Base-by-base conservation (phyloP, 1,140 invertebrate genomes). In the Ceratina calcarata region DNA sequence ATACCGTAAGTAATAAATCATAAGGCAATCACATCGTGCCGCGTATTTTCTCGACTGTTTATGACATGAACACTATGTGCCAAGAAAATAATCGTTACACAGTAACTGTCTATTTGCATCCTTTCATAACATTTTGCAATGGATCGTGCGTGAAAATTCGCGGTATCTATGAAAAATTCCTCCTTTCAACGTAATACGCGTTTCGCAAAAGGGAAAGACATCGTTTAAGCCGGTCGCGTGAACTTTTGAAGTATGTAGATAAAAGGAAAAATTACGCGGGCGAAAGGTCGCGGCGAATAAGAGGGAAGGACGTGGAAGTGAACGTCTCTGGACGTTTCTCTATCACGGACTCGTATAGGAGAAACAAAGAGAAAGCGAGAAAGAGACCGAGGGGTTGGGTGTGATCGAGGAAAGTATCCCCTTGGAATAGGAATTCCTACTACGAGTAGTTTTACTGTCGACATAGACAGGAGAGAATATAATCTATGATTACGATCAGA, bases 161-260 rank as follows among this genome's bases (percentile, higher is more conserved):
- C 0, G 12, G 62, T 58, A 55, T 55, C 53, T 37, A 32, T 8
- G 60, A 64, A 64, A 72, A 71, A 71, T 62, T 71, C 49, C 68
- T 61, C 51, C 69, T 37, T 49, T 49, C 78, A 20, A 18, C 20
- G 53, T 51, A 20, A 57, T 84, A 45, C 37, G 37, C 78, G 81
- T 84, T 85, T 84, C 74, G 83, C 20, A 78, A 84, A 84, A 53
- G 78, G 65, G 65, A 84, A 77, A 84, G 78, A 84, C 55, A 60
- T 49, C 20, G 55, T 45, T 72, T 18, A 70, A 20, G 32, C 66
- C 32, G 37, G 58, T 61, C 83, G 57, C 68, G 73, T 85, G 82
- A 85, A 81, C 70, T 85, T 84, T 85, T 84, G 83, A 81, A 58
- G 49, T 45, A 45, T 45, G 37, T 10, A 51, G 67, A 37, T 24